Conservation (phyloP, 1,140 invertebrate species). For the Psilanteris sp. region DNA sequence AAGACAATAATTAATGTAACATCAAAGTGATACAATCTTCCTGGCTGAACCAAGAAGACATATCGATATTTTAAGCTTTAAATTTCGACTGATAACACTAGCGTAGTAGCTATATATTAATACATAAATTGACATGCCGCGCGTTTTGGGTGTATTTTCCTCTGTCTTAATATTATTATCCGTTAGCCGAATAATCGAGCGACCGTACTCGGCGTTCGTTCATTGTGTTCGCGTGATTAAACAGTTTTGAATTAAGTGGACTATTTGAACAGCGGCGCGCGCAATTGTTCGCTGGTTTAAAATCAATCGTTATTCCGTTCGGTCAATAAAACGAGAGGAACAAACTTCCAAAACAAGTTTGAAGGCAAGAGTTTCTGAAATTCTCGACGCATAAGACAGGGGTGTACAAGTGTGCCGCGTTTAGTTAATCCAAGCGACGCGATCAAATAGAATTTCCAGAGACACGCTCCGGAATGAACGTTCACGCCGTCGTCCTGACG, state of each 20-base stretch:
- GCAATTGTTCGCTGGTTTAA: too few species aligned
- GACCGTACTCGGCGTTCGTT: too few species aligned
- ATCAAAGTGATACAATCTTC: conserved; percentile 66
- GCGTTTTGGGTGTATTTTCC: conserved; percentile 61
- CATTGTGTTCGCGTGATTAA: too few species aligned
- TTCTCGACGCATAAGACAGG: conserved; percentile 35
- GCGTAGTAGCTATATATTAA: conserved; percentile 60
- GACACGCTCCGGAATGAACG: too few species aligned
- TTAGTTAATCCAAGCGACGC: conserved; percentile 46
- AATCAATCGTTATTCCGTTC: conserved; percentile 13
- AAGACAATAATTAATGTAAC: conserved; percentile 66
- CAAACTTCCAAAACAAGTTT: conserved; percentile 57
- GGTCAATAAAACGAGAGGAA: conserved; percentile 42
- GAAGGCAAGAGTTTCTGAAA: conserved; percentile 44
- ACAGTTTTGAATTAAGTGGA: too few species aligned
- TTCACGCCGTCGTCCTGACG: conserved; percentile 15
- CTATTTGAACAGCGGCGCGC: too few species aligned
- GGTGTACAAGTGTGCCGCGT: conserved; percentile 53
- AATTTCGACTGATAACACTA: conserved; percentile 64
- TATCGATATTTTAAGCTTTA: conserved; percentile 67
- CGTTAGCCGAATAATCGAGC: too few species aligned
- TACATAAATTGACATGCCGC: conserved; percentile 55
- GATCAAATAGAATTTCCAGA: conserved; percentile 20
- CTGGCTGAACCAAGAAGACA: conserved; percentile 67
- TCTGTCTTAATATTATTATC: conserved; percentile 24